Conservation (phyloP, 35 echinoderm and acorn worm genomes). For the Ptychodera flava region DNA sequence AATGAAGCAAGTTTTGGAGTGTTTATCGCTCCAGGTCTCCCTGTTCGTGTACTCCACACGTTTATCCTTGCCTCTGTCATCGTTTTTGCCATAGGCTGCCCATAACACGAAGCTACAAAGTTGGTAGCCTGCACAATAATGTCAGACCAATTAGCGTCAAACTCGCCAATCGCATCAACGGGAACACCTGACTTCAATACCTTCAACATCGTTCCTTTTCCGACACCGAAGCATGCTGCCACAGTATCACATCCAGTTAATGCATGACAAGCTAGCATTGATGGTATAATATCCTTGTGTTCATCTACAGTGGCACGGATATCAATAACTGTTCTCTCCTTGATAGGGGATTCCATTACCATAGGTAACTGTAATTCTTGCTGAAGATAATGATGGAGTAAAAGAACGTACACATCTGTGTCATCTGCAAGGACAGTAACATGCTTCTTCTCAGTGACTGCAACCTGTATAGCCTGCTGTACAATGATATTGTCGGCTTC, state of each 20-base stretch:
- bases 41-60: conserved; percentile 8
- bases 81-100: conserved; percentile 13
- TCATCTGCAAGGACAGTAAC: conserved; percentile 28
- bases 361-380: conserved; percentile 10
- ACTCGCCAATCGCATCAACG: conserved; percentile 11
- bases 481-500: conserved; percentile 59
- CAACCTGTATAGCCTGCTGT: conserved; percentile 29
- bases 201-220: conserved; percentile 29
- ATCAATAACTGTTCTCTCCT: conserved; percentile 25
- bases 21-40: conserved; percentile 12
- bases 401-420: conserved; percentile 34
- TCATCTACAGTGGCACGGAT: conserved; percentile 8
- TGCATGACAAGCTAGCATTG: conserved; percentile 23
- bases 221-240: conserved; percentile 31
- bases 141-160: conserved; percentile 10
- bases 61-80: conserved; percentile 24
- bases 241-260: conserved; percentile 48
- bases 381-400: conserved; percentile 44
- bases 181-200: conserved; percentile 9
- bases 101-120: conserved; percentile 16
- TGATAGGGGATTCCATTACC: conserved; percentile 43
- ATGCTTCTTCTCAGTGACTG: conserved; percentile 9
- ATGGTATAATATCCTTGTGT: not conserved
- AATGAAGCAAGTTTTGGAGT: conserved; percentile 10
- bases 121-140: not conserved